phyloP scores from a whole-genome alignment of 2,113 vertebrate species.

The Erpornis zantholeuca region DNA sequence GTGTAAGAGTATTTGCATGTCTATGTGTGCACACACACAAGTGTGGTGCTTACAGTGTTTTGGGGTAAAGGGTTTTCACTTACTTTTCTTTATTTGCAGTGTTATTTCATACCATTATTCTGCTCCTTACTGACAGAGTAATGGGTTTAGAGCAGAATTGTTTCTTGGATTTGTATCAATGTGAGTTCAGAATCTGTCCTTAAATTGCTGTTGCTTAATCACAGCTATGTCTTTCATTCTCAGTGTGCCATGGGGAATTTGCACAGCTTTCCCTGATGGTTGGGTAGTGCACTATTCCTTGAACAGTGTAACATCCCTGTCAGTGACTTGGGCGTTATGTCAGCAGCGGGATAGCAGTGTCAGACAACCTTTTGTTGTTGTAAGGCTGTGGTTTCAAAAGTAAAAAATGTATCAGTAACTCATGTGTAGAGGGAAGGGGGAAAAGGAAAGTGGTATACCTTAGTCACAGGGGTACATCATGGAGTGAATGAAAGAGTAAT shows the following conservation, averaged over 20 bases:
- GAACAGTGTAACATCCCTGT: background rate
- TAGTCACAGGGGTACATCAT: background rate
- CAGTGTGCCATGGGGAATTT: background rate
- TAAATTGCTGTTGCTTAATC: background rate
- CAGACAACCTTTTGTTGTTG: background rate
- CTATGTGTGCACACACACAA: background rate
- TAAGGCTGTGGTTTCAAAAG: conserved; percentile 1
- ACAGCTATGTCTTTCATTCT: background rate
- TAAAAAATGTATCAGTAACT: background rate
- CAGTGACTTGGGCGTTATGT: accelerated
- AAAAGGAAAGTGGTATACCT: background rate
- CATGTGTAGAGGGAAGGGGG: background rate
- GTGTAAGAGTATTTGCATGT: background rate
- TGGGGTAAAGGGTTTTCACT: background rate
- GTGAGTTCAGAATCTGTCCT: background rate
- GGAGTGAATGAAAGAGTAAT: background rate
- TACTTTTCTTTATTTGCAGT: background rate
- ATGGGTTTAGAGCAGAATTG: background rate
- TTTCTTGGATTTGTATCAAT: background rate
- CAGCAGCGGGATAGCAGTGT: background rate
- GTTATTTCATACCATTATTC: background rate
- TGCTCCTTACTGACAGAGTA: background rate
- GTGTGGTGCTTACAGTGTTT: background rate
- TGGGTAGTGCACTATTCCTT: background rate
- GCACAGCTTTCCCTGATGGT: background rate